Base-by-base conservation (phyloP, 2,888 invertebrate species). In the Drosophila macrothrix region DNA sequence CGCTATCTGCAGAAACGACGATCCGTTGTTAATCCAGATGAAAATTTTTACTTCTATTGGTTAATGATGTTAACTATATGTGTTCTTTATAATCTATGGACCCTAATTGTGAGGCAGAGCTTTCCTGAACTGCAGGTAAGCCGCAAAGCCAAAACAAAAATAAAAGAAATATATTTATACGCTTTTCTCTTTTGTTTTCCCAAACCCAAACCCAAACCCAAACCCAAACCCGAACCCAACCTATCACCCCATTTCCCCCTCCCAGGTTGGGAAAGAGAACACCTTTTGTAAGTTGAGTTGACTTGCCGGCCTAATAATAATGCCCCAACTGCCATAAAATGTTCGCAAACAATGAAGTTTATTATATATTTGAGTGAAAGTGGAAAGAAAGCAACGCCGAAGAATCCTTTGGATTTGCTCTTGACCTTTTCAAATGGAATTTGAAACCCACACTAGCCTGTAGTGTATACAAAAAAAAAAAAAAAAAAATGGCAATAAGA, bases 1-100 rank as follows among this genome's bases (percentile, higher is more conserved):
- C 94, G 96, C 79, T 95, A 95, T 69, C 95, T 96, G 69, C 95
- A 96, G 78, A 96, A 95, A 73, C 96, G 97, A 3, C 94, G 96
- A 63, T 96, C 96, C 31, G 98, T 99, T 62, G 97, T 99, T 83
- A 98, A 98, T 94, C 98, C 98, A 0, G 98, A 99, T 94, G 98
- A 98, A 91, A 98, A 97, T 94, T 97, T 98, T 94, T 98, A 98
- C 94, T 99, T 98, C 94, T 97, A 98, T 94, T 99, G 99, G 99
- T 94, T 99, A 84, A 96, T 97, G 95, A 94, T 98, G 78, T 95
- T 98, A 85, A 98, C 98, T 56, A 93, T 96, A 80, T 97, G 98
- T 93, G 97, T 98, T 84, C 95, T 99, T 72, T 99, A 99, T 94
- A 99, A 99, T 94, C 95, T 98, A 82, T 99, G 99, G 99, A 97